Base-by-base conservation (phyloP, 1,140 invertebrate genomes). In the Bombus waltoni region DNA sequence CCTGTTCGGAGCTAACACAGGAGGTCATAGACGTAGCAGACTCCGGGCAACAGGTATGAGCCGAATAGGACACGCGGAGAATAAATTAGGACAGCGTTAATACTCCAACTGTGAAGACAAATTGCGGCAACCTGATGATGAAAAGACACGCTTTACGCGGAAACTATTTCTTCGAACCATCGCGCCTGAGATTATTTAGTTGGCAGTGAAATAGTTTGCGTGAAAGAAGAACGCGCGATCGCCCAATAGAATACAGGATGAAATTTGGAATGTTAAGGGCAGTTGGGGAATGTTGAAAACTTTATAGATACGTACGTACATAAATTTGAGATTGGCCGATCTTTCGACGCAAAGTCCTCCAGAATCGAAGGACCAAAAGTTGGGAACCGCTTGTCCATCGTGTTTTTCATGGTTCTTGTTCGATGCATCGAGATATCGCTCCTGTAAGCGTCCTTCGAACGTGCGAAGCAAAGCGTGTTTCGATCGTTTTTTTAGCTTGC, bases 1-100 rank as follows among this genome's bases (percentile, higher is more conserved):
- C 86, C 89, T 89, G 89, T 86, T 88, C 88, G 18, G 53, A n/a
- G 44, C 66, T 38, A 78, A 72, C 81, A 78, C 88, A 89, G 85
- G 65, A 85, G 88, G 70, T 22, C 81, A 59, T 53, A 53, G 47
- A 6, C 5, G 18, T 6, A 22, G 47, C 47, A 28, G 53, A 53
- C 35, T 18, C 5, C 32, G 59, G 32, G 84, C 35, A 77, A 87
- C 73, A 84, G 77, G 85, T 87, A 88, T 62, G 47, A 62, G 28
- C 28, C 28, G 59, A 62, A 62, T n/a, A 59, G 53, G 15, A 25
- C 18, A 53, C 25, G 32, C 62, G 83, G 42, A 38, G 74, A 72
- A 83, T 73, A 57, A 79, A 89, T 86, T 53, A 53, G 18, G 47
- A 1, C 72, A 42, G 53, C 79, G 82, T 78, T 72, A 72, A 84